Conservation (phyloP, 2,797 vertebrate species). For the Carcharodon carcharias region DNA sequence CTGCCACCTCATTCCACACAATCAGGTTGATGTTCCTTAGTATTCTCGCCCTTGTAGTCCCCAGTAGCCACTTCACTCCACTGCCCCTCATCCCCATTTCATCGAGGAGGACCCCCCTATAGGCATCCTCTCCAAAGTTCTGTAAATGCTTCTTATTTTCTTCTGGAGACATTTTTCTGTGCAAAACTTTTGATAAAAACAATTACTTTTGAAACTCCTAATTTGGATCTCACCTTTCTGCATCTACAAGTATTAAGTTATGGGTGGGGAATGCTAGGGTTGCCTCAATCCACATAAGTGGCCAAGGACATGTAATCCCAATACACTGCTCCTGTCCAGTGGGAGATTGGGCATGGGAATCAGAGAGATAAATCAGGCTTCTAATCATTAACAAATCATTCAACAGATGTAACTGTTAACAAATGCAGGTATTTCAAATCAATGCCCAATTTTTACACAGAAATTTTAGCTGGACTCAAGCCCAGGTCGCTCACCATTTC, state of each 20-base stretch:
- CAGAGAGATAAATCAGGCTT: background rate
- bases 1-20: too few species aligned
- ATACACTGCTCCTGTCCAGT: too few species aligned
- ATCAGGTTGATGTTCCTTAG: too few species aligned
- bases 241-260: background rate
- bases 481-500: too few species aligned
- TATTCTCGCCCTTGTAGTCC: too few species aligned
- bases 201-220: background rate
- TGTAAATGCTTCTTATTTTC: too few species aligned
- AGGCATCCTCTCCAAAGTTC: too few species aligned
- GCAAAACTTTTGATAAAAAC: background rate
- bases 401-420: background rate
- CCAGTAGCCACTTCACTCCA: too few species aligned
- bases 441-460: background rate
- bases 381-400: background rate
- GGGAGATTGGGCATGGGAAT: too few species aligned
- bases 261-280: background rate
- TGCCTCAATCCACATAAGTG: background rate
- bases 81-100: too few species aligned
- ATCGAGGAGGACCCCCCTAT: too few species aligned
- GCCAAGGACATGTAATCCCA: too few species aligned
- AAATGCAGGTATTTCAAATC: background rate
- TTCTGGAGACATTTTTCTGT: background rate
- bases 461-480: background rate
- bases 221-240: background rate